phyloP scores from a whole-genome alignment of 2,797 vertebrate species.

The Lacerta bilineata region DNA sequence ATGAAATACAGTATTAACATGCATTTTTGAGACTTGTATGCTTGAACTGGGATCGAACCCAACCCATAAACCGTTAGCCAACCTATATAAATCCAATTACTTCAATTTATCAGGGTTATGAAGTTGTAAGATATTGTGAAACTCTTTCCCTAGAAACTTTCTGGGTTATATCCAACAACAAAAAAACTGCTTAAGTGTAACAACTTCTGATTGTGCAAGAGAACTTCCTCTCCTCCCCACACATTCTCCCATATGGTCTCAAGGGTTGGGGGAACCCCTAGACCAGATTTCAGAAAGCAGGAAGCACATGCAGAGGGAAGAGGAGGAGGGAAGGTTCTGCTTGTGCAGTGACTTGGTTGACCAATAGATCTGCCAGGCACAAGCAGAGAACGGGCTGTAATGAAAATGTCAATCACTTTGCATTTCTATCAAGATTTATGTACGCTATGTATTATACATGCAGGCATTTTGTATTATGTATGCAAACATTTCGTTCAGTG shows the following conservation, averaged over 20 bases:
- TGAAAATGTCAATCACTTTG: conserved; percentile 58
- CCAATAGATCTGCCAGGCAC: neutral
- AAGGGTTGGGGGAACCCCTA: too few relatives aligned
- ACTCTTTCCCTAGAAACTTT: neutral
- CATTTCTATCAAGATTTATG: conserved; percentile 69
- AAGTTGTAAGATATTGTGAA: neutral
- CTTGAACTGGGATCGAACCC: neutral
- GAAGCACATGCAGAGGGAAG: too few relatives aligned
- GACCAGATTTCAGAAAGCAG: too few relatives aligned
- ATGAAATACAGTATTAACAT: neutral
- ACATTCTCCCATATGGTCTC: too few relatives aligned
- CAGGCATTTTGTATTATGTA: conserved; percentile 72
- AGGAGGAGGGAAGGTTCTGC: too few relatives aligned
- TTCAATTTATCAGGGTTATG: neutral
- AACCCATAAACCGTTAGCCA: neutral
- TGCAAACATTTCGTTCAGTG: conserved; percentile 78
- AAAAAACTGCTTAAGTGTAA: too few relatives aligned
- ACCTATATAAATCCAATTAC: neutral
- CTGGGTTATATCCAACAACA: neutral
- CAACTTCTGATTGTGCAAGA: too few relatives aligned
- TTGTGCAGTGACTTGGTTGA: neutral
- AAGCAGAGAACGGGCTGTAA: conserved; percentile 48
- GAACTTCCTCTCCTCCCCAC: neutral
- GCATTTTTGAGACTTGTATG: neutral
- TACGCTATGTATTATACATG: conserved; percentile 67